Evolutionary conservation across 2,888 invertebrate species (phyloP).

Genomic region (Leucozona laternaria): DNA sequence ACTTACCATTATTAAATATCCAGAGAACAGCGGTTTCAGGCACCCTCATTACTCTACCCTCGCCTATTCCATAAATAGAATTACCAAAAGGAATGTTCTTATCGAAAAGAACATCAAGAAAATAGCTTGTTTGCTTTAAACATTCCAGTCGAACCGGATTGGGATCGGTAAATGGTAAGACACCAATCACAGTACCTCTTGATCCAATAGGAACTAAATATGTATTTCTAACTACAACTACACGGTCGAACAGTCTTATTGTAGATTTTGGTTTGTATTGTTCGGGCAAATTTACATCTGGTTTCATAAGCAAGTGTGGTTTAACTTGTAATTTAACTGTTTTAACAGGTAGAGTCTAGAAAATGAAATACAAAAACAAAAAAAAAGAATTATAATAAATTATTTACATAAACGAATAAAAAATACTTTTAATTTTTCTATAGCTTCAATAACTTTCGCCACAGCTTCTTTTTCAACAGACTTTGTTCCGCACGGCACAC

Average conservation of each 20-base stretch:
- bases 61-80: slow-evolving; percentile 80
- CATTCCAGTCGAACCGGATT: slow-evolving; percentile 84
- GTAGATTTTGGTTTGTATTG: slow-evolving; percentile 77
- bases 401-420: background rate
- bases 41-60: slow-evolving; percentile 83
- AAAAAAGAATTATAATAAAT: too few species aligned
- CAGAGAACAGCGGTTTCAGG: slow-evolving; percentile 82
- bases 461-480: slow-evolving; percentile 88
- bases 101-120: slow-evolving; percentile 94
- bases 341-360: slow-evolving; percentile 82
- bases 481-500: slow-evolving; percentile 89
- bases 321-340: slow-evolving; percentile 90
- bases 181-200: slow-evolving; percentile 93
- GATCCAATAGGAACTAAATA: slow-evolving; percentile 91
- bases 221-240: slow-evolving; percentile 90
- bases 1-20: slow-evolving; percentile 78
- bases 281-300: slow-evolving; percentile 85
- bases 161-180: slow-evolving; percentile 83
- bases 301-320: slow-evolving; percentile 88
- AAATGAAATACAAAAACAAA: slow-evolving; percentile 31
- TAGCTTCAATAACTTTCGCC: slow-evolving; percentile 81
- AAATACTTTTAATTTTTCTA: slow-evolving; percentile 83
- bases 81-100: slow-evolving; percentile 88
- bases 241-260: slow-evolving; percentile 89
- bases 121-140: slow-evolving; percentile 85